Percentiles rank a stretch among this genome's conserved stretches.
These are phyloP conservation scores for Perodicticus potto DNA, from an alignment of 2,797 vertebrate species.

Conservation along the genomic window DNA sequence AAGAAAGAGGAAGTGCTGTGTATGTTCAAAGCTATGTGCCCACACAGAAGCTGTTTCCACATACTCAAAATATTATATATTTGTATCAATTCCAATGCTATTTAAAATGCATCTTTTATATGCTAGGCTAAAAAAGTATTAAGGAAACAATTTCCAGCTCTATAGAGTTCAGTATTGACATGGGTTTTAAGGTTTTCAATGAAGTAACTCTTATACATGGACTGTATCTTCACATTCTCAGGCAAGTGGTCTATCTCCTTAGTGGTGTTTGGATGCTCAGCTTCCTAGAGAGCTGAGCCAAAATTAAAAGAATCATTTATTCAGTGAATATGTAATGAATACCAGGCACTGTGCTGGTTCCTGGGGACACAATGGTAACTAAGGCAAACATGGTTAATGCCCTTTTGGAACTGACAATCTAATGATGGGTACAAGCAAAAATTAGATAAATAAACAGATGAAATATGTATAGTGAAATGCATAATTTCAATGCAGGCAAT, in stretches of 20 bases:
- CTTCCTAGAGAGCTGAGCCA: not conserved
- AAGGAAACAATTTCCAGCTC: not conserved
- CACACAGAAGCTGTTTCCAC: not conserved
- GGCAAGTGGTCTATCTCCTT: not conserved
- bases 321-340: slow-evolving; percentile 17
- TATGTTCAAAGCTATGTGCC: not conserved
- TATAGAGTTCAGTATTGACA: not conserved
- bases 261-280: not conserved
- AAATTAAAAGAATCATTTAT: slow-evolving; percentile 42
- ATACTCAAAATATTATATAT: slow-evolving; percentile 1
- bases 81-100: not conserved
- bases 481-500: not conserved
- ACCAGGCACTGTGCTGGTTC: not conserved
- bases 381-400: not conserved
- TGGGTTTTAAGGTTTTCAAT: not conserved
- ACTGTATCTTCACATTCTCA: not conserved
- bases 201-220: not conserved
- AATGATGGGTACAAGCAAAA: not conserved
- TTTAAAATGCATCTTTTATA: not conserved
- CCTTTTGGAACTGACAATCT: not conserved
- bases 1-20: not conserved
- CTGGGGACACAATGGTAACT: not conserved
- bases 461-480: not conserved
- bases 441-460: not conserved
- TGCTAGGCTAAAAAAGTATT: not conserved